These are phyloP conservation scores for Caenorhabditis angaria DNA, from an alignment of 2,888 invertebrate genomes.

Conservation along the genomic window DNA sequence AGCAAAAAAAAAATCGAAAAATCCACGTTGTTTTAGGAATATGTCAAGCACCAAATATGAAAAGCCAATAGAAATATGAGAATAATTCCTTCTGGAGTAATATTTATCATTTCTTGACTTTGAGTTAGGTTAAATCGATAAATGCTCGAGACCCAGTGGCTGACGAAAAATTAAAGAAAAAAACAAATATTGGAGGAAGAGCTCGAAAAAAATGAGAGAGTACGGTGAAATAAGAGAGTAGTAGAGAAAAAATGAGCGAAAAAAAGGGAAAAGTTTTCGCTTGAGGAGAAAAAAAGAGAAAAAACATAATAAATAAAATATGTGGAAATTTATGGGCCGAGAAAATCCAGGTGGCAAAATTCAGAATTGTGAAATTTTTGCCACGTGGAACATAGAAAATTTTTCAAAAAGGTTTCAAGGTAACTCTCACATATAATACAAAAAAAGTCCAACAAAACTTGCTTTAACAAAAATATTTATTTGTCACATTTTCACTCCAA, in stretches of 20 bases:
- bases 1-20: no score
- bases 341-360: background rate
- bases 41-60: conserved; percentile 42
- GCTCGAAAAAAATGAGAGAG: conserved; percentile 6
- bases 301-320: background rate
- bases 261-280: background rate
- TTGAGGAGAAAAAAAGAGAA: conserved; percentile 8
- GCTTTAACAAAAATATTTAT: background rate
- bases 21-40: conserved; percentile 15
- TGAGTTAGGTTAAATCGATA: background rate
- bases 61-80: conserved; percentile 37
- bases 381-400: background rate
- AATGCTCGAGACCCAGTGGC: background rate
- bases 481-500: background rate
- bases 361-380: background rate
- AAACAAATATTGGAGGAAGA: conserved; percentile 8
- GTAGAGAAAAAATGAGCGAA: conserved; percentile 7
- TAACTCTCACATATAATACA: background rate
- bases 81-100: conserved; percentile 42
- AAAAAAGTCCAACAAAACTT: background rate
- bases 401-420: background rate
- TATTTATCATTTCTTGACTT: conserved; percentile 27
- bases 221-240: background rate
- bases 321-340: background rate
- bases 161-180: background rate